Base-by-base conservation (phyloP, 2,888 invertebrate genomes). In the Plusia festucae region DNA sequence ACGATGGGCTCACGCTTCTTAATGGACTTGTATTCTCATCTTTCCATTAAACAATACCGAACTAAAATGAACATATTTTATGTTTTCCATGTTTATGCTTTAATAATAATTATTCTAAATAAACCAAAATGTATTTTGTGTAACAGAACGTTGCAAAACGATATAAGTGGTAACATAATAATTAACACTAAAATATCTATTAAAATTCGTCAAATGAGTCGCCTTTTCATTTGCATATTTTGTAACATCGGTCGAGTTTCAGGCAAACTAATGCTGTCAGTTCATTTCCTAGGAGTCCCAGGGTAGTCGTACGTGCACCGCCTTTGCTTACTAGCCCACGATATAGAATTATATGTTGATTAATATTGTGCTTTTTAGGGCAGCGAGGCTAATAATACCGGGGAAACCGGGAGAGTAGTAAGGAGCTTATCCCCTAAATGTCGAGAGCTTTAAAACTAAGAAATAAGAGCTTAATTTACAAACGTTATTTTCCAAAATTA, bases 331-430 rank as follows among this genome's bases (percentile, higher is more conserved):
- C 81, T 83, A 76, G 71, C 82, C 79, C 81, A 81, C 88, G 87
- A 87, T 90, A 89, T 90, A 85, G 89, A 93, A 93, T 93, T 93
- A 94, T 93, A 94, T 92, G 92, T 91, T 94, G 91, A 93, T 93
- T 93, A 93, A 93, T 93, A 88, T 84, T 85, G 85, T 88, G 87
- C 75, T 78, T 90, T 91, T 91, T 88, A 89, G 87, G 85, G 85
- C 82, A 85, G 75, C 81, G 68, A 75, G 63, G 83, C 69, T 81
- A 79, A 79, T 82, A 74, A 81, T 79, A 66, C 78, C 73, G 80
- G 81, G 79, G 80, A 84, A 88, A 82, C 73, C 80, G 81, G 79
- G 80, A 84, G 88, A 82, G 86, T 82, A 83, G 90, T 88, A 88
- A 91, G 91, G 91, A 91, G 90, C 87, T 87, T 87, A 89, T 87